Percentiles rank a stretch among this genome's conserved stretches.
Conservation (phyloP, 2,113 vertebrate genomes). For the Siniperca knerii region DNA sequence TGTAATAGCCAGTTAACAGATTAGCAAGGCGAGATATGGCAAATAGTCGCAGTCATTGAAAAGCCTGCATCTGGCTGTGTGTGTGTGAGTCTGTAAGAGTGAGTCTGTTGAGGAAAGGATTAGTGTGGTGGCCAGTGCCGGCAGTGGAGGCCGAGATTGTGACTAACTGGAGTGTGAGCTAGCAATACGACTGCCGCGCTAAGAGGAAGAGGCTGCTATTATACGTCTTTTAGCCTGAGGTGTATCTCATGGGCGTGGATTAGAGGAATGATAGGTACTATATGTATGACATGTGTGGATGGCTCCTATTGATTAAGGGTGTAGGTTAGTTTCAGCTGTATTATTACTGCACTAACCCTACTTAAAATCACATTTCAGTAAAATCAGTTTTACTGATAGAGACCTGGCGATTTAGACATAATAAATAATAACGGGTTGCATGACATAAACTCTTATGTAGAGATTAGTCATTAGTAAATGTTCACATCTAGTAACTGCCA, state of each 20-base stretch:
- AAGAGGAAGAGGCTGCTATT: conserved; percentile 13
- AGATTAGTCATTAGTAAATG: not conserved
- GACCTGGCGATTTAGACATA: not conserved
- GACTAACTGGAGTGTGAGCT: conserved; percentile 65
- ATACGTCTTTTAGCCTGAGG: conserved; percentile 7
- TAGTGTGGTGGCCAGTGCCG: conserved; percentile 61
- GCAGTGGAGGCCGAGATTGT: conserved; percentile 65
- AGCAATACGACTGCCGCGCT: conserved; percentile 18
- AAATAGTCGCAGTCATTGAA: conserved; percentile 39
- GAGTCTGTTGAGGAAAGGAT: conserved; percentile 74
- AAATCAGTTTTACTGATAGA: not conserved
- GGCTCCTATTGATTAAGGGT: not conserved
- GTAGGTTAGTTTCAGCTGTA: not conserved
- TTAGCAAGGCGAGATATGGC: conserved; percentile 63
- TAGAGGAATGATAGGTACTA: not conserved
- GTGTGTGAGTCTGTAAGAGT: conserved; percentile 45
- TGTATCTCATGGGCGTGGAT: not conserved
- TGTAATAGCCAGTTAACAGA: conserved; percentile 69
- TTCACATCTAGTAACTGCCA: not conserved
- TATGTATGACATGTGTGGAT: not conserved
- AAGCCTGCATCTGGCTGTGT: conserved; percentile 43
- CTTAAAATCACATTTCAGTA: not conserved
- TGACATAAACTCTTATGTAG: not conserved
- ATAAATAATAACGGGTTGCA: not conserved
- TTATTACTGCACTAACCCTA: not conserved